Conservation (phyloP, 1,140 invertebrate genomes). For the Lasioglossum albipes region DNA sequence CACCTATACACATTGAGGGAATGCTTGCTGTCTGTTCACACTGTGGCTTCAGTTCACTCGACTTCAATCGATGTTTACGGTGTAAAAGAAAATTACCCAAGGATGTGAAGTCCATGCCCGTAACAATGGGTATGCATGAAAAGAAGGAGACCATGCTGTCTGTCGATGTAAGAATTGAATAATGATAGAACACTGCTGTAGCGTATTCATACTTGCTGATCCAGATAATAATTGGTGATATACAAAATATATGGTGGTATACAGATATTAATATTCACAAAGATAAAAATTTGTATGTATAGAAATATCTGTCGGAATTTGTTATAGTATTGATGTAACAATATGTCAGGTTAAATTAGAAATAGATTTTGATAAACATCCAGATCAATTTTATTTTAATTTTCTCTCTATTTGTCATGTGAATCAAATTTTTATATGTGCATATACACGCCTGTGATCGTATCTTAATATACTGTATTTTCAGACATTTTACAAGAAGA, state of each 20-base stretch:
- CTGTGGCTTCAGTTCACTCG: slow-evolving; percentile 86
- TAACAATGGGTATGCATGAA: slow-evolving; percentile 53
- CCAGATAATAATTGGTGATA: not conserved
- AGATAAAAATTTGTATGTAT: not conserved
- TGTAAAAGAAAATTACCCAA: slow-evolving; percentile 81
- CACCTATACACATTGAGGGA: slow-evolving; percentile 84
- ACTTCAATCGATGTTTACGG: slow-evolving; percentile 87
- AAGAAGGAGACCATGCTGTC: slow-evolving; percentile 70
- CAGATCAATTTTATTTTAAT: slow-evolving; percentile 12
- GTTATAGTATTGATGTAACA: slow-evolving; percentile 7
- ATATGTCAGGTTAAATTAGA: slow-evolving; percentile 45
- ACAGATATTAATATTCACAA: not conserved
- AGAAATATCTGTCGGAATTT: not conserved
- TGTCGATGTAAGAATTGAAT: slow-evolving; percentile 70
- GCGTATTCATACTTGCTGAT: not conserved
- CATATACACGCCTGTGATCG: not conserved
- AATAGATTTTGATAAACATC: slow-evolving; percentile 40
- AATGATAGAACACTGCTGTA: slow-evolving; percentile 27
- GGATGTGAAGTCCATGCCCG: slow-evolving; percentile 79
- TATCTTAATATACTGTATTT: slow-evolving; percentile 49
- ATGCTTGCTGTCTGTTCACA: slow-evolving; percentile 86
- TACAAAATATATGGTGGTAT: not conserved
- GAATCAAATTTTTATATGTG: not conserved
- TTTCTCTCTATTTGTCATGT: slow-evolving; percentile 1
- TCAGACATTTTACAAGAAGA: slow-evolving; percentile 72